Percentiles rank a stretch among this genome's conserved stretches.
Evolutionary conservation across 2,888 invertebrate species (phyloP).

Genomic region (Panzeria rudis): DNA sequence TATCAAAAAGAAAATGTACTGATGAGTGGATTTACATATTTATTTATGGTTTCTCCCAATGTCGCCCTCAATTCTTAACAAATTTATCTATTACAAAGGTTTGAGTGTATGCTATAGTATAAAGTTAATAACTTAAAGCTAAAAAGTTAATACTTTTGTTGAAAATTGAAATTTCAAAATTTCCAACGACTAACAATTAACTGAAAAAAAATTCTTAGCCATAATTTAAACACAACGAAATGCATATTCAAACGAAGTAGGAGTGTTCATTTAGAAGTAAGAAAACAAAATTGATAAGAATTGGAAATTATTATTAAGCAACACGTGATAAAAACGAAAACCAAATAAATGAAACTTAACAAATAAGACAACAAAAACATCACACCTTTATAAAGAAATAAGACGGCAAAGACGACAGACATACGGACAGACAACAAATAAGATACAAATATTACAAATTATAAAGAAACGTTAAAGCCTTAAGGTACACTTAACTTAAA

Average conservation of each 20-base stretch:
- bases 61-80: not conserved
- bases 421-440: not conserved
- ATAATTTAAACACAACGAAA: conserved; percentile 44
- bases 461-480: conserved; percentile 34
- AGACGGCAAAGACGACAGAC: not conserved
- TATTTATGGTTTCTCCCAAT: not conserved
- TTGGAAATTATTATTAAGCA: conserved; percentile 55
- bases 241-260: conserved; percentile 65
- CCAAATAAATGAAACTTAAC: too few species aligned
- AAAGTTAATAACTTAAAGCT: conserved; percentile 1
- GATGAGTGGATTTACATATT: not conserved
- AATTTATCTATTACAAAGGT: not conserved
- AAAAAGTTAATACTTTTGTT: conserved; percentile 18
- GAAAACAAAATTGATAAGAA: conserved; percentile 59
- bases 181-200: conserved; percentile 38
- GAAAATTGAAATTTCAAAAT: conserved; percentile 1
- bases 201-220: conserved; percentile 34
- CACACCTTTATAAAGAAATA: conserved; percentile 62
- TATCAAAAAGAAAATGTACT: too few species aligned
- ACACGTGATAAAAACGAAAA: conserved; percentile 60
- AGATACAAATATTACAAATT: conserved; percentile 33
- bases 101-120: not conserved
- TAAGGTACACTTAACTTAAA: not conserved
- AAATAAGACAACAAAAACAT: conserved; percentile 31
- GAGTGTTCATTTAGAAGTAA: conserved; percentile 57